Evolutionary conservation across 2,113 vertebrate species (phyloP).

Genomic region (Xenopus tropicalis): DNA sequence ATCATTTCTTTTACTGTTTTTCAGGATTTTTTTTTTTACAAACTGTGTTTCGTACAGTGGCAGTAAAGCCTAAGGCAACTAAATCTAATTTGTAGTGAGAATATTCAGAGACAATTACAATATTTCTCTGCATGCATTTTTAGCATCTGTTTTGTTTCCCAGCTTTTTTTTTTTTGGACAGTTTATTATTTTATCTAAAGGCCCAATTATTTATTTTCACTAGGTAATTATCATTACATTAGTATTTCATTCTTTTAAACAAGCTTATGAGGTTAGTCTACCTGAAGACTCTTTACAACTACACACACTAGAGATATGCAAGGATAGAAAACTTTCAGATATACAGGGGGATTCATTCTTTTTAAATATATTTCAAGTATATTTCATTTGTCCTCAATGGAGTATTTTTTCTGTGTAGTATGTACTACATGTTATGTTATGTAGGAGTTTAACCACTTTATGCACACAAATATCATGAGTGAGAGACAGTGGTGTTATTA

Average conservation of each 20-base stretch:
- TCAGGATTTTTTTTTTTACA: background rate
- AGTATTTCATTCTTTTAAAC: background rate
- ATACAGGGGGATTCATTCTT: too few species aligned
- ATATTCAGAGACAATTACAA: slow-evolving; percentile 14
- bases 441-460: too few species aligned
- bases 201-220: background rate
- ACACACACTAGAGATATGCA: background rate
- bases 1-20: background rate
- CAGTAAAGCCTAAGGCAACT: slow-evolving; percentile 21
- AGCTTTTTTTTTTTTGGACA: slow-evolving; percentile 5
- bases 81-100: background rate
- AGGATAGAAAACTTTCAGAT: background rate
- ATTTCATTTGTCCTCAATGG: too few species aligned
- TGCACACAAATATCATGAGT: too few species aligned
- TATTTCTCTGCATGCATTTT: background rate
- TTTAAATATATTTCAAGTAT: too few species aligned
- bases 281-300: background rate
- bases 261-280: background rate
- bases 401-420: too few species aligned
- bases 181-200: slow-evolving; percentile 3
- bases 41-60: background rate
- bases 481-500: too few species aligned
- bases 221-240: background rate
- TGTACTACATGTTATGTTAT: too few species aligned
- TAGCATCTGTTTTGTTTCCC: slow-evolving; percentile 18